Evolutionary conservation across 1,140 invertebrate species (phyloP).

Genomic region (Sogatella furcifera): DNA sequence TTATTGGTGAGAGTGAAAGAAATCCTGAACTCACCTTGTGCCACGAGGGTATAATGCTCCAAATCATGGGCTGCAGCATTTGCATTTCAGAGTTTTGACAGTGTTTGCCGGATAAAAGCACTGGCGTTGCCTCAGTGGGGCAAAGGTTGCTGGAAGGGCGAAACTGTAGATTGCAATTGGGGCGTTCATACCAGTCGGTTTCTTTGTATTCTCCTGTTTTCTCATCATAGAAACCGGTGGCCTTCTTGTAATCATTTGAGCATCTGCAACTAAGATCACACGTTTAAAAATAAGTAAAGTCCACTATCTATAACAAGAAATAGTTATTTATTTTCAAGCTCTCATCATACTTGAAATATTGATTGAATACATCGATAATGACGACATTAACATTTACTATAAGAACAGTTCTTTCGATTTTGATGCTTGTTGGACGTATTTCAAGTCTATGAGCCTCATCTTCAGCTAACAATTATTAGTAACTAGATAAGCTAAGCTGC

Average conservation of each 20-base stretch:
- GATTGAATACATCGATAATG: no score
- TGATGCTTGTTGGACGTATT: no score
- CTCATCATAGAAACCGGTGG: neutral
- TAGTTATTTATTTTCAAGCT: no score
- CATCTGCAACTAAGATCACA: neutral
- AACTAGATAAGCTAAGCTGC: no score
- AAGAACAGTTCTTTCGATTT: no score
- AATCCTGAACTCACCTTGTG: conserved; percentile 42
- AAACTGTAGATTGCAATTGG: conserved; percentile 45
- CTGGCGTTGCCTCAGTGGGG: conserved; percentile 56
- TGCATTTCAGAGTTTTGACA: conserved; percentile 36
- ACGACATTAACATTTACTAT: no score
- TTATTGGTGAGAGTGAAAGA: no score
- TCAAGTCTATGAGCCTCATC: no score
- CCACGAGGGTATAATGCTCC: conserved; percentile 73
- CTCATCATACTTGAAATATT: no score
- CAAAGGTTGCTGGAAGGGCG: conserved; percentile 57
- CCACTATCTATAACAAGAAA: no score
- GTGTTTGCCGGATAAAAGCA: conserved; percentile 47
- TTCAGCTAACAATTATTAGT: no score
- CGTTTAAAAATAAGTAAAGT: neutral
- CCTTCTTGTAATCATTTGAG: neutral
- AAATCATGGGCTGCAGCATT: conserved; percentile 60
- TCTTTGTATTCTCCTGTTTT: neutral
- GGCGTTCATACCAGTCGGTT: conserved; percentile 40